phyloP scores from a whole-genome alignment of 2,113 vertebrate genomes.

The Pelecanus crispus region DNA sequence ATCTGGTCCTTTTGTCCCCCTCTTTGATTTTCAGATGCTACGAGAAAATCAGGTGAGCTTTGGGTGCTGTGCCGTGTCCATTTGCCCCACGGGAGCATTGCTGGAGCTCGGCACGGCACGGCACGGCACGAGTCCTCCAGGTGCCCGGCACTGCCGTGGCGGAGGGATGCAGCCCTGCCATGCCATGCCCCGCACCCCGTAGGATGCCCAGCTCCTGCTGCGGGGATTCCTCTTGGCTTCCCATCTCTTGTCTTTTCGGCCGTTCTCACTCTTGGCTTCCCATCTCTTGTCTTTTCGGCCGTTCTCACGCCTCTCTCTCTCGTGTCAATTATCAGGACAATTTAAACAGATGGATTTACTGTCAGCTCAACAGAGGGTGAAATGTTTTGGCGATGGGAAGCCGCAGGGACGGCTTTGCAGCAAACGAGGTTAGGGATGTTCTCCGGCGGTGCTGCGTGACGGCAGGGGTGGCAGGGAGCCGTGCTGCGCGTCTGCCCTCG shows the following conservation, averaged over 20 bases:
- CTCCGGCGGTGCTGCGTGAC: background rate
- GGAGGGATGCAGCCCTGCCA: too few species aligned
- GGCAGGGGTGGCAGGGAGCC: background rate
- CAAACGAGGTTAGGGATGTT: background rate
- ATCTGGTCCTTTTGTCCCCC: background rate
- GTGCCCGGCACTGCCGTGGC: accelerated
- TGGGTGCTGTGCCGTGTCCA: background rate
- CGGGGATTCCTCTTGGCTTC: too few species aligned
- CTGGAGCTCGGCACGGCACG: accelerated
- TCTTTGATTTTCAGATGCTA: background rate
- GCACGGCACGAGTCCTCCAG: background rate
- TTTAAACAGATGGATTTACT: background rate
- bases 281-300: background rate
- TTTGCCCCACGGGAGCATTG: background rate
- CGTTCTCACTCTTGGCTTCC: too few species aligned
- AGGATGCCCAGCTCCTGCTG: accelerated
- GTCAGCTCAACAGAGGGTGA: background rate
- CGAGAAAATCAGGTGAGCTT: background rate
- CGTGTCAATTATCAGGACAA: accelerated
- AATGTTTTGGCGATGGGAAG: background rate
- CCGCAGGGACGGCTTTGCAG: background rate
- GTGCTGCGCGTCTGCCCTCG: background rate
- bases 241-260: background rate
- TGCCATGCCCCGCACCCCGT: accelerated
- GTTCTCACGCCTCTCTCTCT: background rate